Evolutionary conservation across 2,797 vertebrate species (phyloP), one percentile per base, ranked within the genome.

Genomic region (Pseudocheirus occidentalis): DNA sequence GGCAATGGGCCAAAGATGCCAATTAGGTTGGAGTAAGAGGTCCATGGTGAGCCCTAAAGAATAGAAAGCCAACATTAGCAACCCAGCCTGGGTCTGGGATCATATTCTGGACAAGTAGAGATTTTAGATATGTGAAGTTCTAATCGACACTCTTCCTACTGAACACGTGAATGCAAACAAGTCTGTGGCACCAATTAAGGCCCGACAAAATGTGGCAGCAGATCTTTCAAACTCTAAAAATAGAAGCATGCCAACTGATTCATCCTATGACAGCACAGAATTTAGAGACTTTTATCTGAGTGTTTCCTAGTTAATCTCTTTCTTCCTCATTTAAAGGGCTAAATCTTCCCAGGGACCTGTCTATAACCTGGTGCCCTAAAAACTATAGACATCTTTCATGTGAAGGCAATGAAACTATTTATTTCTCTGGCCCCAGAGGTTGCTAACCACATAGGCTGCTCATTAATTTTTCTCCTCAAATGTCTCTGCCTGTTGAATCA

Each of bases 151-250:
- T 12, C 27, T 4, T 95, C 97, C 95, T 94, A 92, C 90, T 10
- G 92, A 97, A 81, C 90, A 91, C 56, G 89, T 59, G 94, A 46
- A 16, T 87, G 96, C 73, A 90, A 96, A 94, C 97, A 95, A 66
- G 97, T 95, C 96, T 97, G 93, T 93, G 96, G 97, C 96, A 95
- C 95, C 95, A 96, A 97, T 97, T 95, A 98, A 93, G 95, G 95
- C 95, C 96, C 97, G 96, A 98, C 91, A 97, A 96, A 96, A 97
- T 97, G 96, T 54, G 97, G 90, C 97, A 94, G 93, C 93, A 96
- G 92, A 92, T 96, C 94, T 92, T 91, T 96, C 92, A 90, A 57
- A 96, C 96, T 95, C 92, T 98, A 95, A 96, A 98, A 98, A 98
- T 97, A 97, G 96, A 95, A n/a, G 96, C 89, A 55, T 97, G 95